Percentiles rank a stretch among this genome's conserved stretches.
These are phyloP conservation scores for Drosophila leontia DNA, from an alignment of 1,140 invertebrate genomes.

Conservation along the genomic window DNA sequence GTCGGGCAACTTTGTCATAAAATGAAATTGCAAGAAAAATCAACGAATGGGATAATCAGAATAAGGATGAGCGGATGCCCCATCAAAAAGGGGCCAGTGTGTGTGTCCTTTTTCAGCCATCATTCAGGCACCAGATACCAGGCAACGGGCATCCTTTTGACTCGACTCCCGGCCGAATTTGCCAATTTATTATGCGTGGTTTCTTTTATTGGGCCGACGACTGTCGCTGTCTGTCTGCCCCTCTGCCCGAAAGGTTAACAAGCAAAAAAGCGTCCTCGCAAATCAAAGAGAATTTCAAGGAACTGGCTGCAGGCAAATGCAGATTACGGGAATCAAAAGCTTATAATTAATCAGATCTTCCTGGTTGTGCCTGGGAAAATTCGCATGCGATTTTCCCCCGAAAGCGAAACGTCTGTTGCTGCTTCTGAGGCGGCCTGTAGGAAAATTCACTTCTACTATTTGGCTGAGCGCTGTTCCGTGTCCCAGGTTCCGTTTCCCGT, in stretches of 20 bases:
- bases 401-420: conserved; percentile 12
- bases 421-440: conserved; percentile 12
- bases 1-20: conserved; percentile 71
- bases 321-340: conserved; percentile 49
- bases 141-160: conserved; percentile 4
- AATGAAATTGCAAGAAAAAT: conserved; percentile 70
- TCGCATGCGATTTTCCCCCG: conserved; percentile 63
- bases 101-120: conserved; percentile 55
- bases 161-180: conserved; percentile 30
- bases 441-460: conserved; percentile 23
- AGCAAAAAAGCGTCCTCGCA: conserved; percentile 38
- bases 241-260: conserved; percentile 37
- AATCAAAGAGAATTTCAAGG: conserved; percentile 49
- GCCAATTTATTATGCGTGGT: conserved; percentile 59
- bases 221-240: not conserved
- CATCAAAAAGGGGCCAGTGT: conserved; percentile 58
- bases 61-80: conserved; percentile 37
- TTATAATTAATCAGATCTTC: conserved; percentile 54
- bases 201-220: conserved; percentile 38
- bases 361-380: conserved; percentile 7
- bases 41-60: conserved; percentile 52
- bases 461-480: conserved; percentile 16
- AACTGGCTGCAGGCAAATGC: conserved; percentile 50
- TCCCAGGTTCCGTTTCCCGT: conserved; percentile 21
- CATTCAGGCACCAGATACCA: not conserved